Conservation (phyloP, 2,888 invertebrate genomes). For the Pimpla rufipes region DNA sequence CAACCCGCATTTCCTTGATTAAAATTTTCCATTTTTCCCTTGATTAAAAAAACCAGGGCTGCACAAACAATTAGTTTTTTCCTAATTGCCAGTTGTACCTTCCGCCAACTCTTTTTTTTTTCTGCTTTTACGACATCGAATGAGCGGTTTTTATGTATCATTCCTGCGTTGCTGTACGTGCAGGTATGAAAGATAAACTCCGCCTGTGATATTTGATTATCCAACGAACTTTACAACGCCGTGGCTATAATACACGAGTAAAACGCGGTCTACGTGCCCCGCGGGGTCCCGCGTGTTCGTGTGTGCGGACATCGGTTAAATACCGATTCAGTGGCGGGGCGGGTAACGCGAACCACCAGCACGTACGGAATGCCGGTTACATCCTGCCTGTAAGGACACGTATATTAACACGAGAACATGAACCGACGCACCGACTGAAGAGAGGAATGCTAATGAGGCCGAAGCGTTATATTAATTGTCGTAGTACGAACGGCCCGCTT, state of each 20-base stretch:
- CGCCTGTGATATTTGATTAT: constrained; percentile 13
- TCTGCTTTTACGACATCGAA: background rate
- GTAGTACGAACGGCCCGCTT: constrained; percentile 29
- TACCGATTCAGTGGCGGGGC: constrained; percentile 50
- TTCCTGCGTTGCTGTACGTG: constrained; percentile 30
- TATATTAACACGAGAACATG: constrained; percentile 76
- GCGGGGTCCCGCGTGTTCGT: too few relatives aligned
- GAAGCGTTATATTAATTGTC: constrained; percentile 74
- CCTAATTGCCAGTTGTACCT: too few relatives aligned
- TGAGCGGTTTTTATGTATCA: background rate
- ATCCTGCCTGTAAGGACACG: constrained; percentile 76
- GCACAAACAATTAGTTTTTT: too few relatives aligned
- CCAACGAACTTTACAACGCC: constrained; percentile 1
- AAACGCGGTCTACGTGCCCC: constrained; percentile 1
- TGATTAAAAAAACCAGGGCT: too few relatives aligned
- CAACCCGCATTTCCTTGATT: too few relatives aligned
- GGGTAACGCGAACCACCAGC: constrained; percentile 16
- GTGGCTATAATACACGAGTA: background rate
- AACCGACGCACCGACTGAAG: constrained; percentile 64
- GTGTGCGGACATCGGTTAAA: constrained; percentile 67
- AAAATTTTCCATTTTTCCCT: too few relatives aligned
- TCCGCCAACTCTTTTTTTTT: too few relatives aligned
- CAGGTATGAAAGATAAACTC: constrained; percentile 19
- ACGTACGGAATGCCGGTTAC: constrained; percentile 77
- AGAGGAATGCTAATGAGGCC: constrained; percentile 78